Conservation (phyloP, 2,113 vertebrate genomes). For the Lichenostomus cassidix region DNA sequence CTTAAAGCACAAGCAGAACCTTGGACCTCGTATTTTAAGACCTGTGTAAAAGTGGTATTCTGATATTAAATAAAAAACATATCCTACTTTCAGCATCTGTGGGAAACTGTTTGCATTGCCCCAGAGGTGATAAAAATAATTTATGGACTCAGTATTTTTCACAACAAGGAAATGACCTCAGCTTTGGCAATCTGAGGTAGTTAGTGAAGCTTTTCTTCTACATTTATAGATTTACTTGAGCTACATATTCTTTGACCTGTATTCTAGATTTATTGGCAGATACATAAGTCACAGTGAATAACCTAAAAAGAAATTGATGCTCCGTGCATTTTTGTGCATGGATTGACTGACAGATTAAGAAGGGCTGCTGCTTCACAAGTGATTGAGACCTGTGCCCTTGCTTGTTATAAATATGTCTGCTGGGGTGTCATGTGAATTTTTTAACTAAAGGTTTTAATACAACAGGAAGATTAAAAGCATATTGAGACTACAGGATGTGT, state of each 20-base stretch:
- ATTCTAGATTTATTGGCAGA: slow-evolving; percentile 81
- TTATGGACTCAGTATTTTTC: slow-evolving; percentile 74
- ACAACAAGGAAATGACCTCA: slow-evolving; percentile 79
- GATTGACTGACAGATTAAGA: slow-evolving; percentile 64
- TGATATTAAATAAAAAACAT: slow-evolving; percentile 62
- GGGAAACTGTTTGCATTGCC: slow-evolving; percentile 75
- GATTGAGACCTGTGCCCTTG: slow-evolving; percentile 51
- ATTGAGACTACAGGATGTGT: neutral
- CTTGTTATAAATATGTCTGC: slow-evolving; percentile 64
- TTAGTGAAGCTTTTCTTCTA: slow-evolving; percentile 74
- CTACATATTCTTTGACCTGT: slow-evolving; percentile 76
- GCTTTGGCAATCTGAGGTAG: slow-evolving; percentile 72
- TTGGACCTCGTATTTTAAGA: slow-evolving; percentile 47
- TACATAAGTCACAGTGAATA: slow-evolving; percentile 78
- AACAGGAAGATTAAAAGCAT: neutral
- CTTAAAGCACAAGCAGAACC: slow-evolving; percentile 37
- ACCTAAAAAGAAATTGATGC: slow-evolving; percentile 73
- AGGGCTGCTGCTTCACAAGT: slow-evolving; percentile 47
- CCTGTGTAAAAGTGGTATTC: slow-evolving; percentile 58
- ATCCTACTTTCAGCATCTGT: slow-evolving; percentile 72
- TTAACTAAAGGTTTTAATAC: slow-evolving; percentile 49
- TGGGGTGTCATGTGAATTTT: slow-evolving; percentile 25
- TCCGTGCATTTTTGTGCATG: slow-evolving; percentile 66
- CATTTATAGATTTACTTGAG: slow-evolving; percentile 79
- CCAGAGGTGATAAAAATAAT: slow-evolving; percentile 78